Evolutionary conservation across 2,888 invertebrate species (phyloP).

Genomic region (Synergus laeviventris): DNA sequence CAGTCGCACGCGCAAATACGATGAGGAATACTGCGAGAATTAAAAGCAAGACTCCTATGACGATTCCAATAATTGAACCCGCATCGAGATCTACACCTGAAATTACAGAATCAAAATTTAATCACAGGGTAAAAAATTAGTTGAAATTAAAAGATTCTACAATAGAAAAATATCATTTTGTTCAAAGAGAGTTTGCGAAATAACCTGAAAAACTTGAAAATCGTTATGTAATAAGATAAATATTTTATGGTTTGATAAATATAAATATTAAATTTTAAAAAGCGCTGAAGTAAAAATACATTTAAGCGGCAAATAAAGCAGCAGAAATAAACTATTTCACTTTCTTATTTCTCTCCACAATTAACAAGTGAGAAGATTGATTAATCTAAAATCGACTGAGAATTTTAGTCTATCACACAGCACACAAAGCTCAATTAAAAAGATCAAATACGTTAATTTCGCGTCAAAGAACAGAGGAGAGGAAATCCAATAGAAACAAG

Average conservation of each 20-base stretch:
- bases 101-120: constrained; percentile 22
- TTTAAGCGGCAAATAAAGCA: no score
- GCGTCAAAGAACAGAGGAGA: constrained; percentile 7
- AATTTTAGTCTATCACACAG: neutral
- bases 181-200: neutral
- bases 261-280: neutral
- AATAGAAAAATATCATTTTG: neutral
- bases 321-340: no score
- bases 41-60: constrained; percentile 83
- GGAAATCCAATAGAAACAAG: neutral
- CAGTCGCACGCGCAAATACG: constrained; percentile 87
- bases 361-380: neutral
- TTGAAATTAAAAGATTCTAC: neutral
- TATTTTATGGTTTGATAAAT: no score
- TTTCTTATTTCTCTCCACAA: no score
- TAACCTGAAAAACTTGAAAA: neutral
- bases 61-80: constrained; percentile 87
- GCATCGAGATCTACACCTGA: constrained; percentile 84
- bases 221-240: no score
- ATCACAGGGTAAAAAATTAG: neutral
- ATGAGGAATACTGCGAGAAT: constrained; percentile 81
- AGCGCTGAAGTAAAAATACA: neutral
- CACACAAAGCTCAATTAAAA: neutral
- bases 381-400: neutral
- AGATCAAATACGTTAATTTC: neutral